These are phyloP conservation scores for Rhabdomys dilectus DNA, from an alignment of 2,113 vertebrate genomes.

Conservation along the genomic window DNA sequence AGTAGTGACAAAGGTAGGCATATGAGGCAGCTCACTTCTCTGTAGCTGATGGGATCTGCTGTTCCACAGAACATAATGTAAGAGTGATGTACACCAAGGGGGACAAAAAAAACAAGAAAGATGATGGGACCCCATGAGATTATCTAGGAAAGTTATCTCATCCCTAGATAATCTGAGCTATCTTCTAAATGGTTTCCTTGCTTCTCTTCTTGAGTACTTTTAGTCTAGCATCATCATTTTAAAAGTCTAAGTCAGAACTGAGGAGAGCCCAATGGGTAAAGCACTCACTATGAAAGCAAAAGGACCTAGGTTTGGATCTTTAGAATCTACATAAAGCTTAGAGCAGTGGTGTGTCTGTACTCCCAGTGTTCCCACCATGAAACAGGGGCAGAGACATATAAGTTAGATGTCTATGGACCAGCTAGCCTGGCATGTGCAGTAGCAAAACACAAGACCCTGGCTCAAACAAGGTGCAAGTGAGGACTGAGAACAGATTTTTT, in stretches of 20 bases:
- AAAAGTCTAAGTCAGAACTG: not conserved
- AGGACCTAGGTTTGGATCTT: not conserved
- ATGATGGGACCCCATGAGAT: too few relatives aligned
- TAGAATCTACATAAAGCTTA: not conserved
- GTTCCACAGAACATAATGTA: not conserved
- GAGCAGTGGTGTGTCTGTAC: not conserved
- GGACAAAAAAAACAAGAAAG: not conserved
- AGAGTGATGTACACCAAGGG: not conserved
- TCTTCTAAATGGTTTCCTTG: not conserved
- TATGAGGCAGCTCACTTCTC: not conserved
- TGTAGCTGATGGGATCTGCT: not conserved
- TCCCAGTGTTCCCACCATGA: too few relatives aligned
- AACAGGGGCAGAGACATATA: too few relatives aligned
- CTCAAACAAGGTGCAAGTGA: not conserved
- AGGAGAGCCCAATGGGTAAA: not conserved
- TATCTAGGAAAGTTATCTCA: not conserved
- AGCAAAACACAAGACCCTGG: not conserved
- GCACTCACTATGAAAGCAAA: too few relatives aligned
- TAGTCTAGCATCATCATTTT: not conserved
- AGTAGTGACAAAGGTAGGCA: not conserved
- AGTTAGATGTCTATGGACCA: too few relatives aligned
- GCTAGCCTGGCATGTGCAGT: too few relatives aligned
- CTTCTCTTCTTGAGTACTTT: not conserved
- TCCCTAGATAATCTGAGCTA: too few relatives aligned
- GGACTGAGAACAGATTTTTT: not conserved